Evolutionary conservation across 2,113 vertebrate species (phyloP).

Genomic region (Hipposideros armiger): DNA sequence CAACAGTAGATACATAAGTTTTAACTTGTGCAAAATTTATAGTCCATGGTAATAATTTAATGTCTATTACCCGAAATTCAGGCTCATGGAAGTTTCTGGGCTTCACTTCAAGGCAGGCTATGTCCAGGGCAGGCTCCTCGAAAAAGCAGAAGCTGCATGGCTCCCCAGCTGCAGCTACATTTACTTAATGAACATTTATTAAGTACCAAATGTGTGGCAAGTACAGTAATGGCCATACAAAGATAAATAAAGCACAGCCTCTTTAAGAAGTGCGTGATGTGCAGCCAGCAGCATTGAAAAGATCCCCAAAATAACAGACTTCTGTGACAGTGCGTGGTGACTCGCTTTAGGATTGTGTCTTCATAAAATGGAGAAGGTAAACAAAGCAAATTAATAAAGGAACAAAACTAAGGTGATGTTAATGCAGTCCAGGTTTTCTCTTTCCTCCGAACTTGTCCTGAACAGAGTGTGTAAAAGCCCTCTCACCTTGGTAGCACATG

Average conservation of each 20-base stretch:
- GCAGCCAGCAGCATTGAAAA: background rate
- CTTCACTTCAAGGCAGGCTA: background rate
- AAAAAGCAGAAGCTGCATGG: background rate
- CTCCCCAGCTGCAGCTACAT: background rate
- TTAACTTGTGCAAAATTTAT: background rate
- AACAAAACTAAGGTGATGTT: background rate
- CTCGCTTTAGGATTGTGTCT: background rate
- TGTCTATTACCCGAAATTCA: background rate
- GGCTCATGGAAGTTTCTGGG: background rate
- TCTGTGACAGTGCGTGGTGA: background rate
- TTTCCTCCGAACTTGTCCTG: background rate
- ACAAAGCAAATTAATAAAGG: background rate
- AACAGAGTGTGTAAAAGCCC: background rate
- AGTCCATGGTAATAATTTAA: background rate
- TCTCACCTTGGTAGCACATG: background rate
- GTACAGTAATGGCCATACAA: background rate
- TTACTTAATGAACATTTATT: conserved; percentile 35
- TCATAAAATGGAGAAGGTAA: background rate
- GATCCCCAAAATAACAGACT: background rate
- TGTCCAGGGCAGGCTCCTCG: background rate
- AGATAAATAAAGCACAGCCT: background rate
- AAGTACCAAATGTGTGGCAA: background rate
- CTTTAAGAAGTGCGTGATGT: background rate
- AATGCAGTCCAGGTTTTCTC: background rate
- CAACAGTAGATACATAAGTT: background rate